Base-by-base conservation (phyloP, 2,888 invertebrate genomes). In the Drosophila histrio region DNA sequence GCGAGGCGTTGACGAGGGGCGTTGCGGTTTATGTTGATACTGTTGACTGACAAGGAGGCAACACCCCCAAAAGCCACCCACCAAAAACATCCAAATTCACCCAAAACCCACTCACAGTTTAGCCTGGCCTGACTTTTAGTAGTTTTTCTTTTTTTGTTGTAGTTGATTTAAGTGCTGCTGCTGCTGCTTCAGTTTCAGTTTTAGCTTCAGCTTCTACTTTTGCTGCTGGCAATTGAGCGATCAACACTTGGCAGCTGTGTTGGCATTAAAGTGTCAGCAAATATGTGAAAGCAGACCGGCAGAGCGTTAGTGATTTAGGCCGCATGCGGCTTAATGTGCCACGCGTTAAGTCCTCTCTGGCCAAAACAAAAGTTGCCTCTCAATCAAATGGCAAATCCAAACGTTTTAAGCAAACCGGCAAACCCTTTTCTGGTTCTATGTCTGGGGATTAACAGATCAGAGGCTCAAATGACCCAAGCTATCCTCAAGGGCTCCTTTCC, bases 161-260 rank as follows among this genome's bases (percentile, higher is more conserved):
- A 30, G 52, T 52, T 52, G 39, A 39, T 52, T 52, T 52, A 50
- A 50, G 36, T 50, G 58, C 36, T 68, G 22, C 7, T 47, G 19
- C 36, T 57, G 36, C 30, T 57, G 62, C 17, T 49, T 36, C 11
- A 36, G 50, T n/a, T 38, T 36, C 19, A 28, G 26, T 9, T 38
- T 38, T 15, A 24, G 17, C 19, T 52, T 38, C 8, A n/a, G 21
- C 17, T 44, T 39, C 13, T 44, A 22, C 39, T 44, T 34, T 26
- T 22, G 60, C 77, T 76, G 71, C 52, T 63, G 54, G 60, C 75
- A 59, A 76, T 75, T 65, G 75, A 85, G 72, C 77, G 79, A 85
- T 82, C 83, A 85, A 79, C 83, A 79, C 80, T 82, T 79, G 85
- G 77, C 85, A 81, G 72, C 75, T 84, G 74, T 66, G 77, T 63